Conservation (phyloP, 92 coral and sea anemone genomes). For the Actinostola sp. region DNA sequence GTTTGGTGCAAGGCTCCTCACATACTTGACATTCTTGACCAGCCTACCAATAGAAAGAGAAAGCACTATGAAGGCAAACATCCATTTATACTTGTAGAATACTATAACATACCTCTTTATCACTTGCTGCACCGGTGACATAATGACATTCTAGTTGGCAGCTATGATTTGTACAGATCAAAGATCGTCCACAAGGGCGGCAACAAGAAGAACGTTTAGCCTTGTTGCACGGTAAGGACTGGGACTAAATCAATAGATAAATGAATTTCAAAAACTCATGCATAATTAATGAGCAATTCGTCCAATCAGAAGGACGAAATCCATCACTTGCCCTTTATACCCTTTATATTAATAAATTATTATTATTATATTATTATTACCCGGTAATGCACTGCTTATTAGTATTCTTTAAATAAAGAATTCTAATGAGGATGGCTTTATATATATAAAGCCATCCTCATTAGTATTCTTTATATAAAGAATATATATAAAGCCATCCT, state of each 20-base stretch:
- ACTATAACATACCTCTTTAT: constrained; percentile 68
- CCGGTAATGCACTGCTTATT: no score
- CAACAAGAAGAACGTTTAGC: constrained; percentile 84
- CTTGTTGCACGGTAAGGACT: constrained; percentile 69
- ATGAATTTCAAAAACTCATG: no score
- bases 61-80: background rate
- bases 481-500: no score
- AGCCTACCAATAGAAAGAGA: constrained; percentile 44
- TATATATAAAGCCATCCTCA: no score
- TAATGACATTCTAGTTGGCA: constrained; percentile 87
- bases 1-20: constrained; percentile 85
- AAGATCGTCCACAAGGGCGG: constrained; percentile 84
- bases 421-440: no score
- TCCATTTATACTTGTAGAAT: no score
- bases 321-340: no score
- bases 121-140: constrained; percentile 61
- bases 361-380: no score
- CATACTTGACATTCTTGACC: constrained; percentile 87
- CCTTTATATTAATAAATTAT: no score
- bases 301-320: no score
- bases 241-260: constrained; percentile 42
- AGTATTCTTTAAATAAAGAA: background rate
- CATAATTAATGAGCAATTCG: no score
- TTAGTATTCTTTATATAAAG: no score
- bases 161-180: constrained; percentile 80